Percentiles rank a stretch among this genome's conserved stretches.
Evolutionary conservation across 23 tunicate genomes (phyloP).

Genomic region (Aplidium turbinatum): DNA sequence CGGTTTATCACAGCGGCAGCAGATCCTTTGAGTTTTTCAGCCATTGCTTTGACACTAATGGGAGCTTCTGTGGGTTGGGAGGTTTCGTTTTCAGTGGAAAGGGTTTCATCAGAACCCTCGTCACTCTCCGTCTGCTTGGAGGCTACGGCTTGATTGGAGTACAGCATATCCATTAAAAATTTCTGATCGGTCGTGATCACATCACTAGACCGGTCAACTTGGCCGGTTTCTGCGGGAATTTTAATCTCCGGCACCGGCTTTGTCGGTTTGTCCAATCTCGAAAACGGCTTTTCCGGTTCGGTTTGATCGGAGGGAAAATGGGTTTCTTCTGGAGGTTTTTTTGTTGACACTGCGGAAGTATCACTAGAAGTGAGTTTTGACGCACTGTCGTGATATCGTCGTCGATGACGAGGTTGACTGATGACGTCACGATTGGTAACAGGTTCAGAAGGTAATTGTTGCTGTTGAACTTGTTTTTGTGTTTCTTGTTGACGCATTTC

Average conservation of each 20-base stretch:
- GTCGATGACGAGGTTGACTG: constrained; percentile 6
- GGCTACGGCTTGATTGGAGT: constrained; percentile 80
- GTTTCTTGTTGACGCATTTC: constrained; percentile 17
- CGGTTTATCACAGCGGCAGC: constrained; percentile 15
- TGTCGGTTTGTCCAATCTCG: neutral
- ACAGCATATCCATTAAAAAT: constrained; percentile 87
- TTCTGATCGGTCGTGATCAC: constrained; percentile 69
- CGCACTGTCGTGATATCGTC: constrained; percentile 8
- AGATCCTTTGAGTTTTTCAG: constrained; percentile 32
- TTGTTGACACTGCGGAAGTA: too few species aligned
- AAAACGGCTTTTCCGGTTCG: neutral
- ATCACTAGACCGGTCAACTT: constrained; percentile 11
- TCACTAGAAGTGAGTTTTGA: too few species aligned
- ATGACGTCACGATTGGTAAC: constrained; percentile 4
- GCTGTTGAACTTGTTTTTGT: neutral
- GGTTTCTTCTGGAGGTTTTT: too few species aligned
- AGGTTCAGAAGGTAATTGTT: neutral
- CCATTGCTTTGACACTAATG: constrained; percentile 44
- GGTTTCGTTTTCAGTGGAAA: constrained; percentile 27
- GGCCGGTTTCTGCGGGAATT: neutral
- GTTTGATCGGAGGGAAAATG: too few species aligned
- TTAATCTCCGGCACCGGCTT: neutral
- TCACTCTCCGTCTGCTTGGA: constrained; percentile 71
- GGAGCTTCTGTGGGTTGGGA: constrained; percentile 2
- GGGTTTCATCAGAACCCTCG: constrained; percentile 70